These are phyloP conservation scores for Phoenoteleia sp. DNA, from an alignment of 2,888 invertebrate genomes.

Conservation along the genomic window DNA sequence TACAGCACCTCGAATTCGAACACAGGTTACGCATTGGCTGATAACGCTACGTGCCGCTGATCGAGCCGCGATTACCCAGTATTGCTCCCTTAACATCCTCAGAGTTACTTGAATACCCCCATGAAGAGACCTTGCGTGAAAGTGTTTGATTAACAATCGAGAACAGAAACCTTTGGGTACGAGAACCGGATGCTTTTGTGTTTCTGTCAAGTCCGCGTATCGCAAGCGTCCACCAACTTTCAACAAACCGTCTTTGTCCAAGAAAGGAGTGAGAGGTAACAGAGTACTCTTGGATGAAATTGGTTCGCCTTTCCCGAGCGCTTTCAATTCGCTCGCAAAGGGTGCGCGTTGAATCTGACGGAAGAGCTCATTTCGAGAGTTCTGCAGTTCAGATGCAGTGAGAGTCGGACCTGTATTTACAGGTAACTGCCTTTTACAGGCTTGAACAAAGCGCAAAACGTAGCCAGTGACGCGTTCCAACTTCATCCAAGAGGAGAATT, in stretches of 20 bases:
- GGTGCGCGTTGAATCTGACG: too few relatives aligned
- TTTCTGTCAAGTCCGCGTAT: too few relatives aligned
- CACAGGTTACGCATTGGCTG: background rate
- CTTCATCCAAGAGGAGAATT: background rate
- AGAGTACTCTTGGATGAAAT: background rate
- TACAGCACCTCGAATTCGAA: background rate
- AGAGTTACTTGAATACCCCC: slow-evolving; percentile 29
- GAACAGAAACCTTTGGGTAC: background rate
- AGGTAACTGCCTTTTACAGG: background rate
- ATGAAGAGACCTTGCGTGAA: background rate
- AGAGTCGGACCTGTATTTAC: too few relatives aligned
- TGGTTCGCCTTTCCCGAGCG: background rate
- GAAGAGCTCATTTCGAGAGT: too few relatives aligned
- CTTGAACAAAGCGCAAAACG: background rate
- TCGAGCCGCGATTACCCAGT: background rate
- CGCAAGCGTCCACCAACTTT: slow-evolving; percentile 3
- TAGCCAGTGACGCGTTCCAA: background rate
- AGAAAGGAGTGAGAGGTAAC: background rate
- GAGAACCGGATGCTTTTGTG: slow-evolving; percentile 7
- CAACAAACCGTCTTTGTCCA: background rate
- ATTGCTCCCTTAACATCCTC: slow-evolving; percentile 7
- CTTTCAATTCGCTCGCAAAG: too few relatives aligned
- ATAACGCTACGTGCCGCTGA: background rate
- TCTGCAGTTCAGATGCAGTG: too few relatives aligned
- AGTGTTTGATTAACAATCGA: background rate